Percentiles rank a stretch among this genome's conserved stretches.
Evolutionary conservation across 1,140 invertebrate species (phyloP).

Genomic region (Delia radicum): DNA sequence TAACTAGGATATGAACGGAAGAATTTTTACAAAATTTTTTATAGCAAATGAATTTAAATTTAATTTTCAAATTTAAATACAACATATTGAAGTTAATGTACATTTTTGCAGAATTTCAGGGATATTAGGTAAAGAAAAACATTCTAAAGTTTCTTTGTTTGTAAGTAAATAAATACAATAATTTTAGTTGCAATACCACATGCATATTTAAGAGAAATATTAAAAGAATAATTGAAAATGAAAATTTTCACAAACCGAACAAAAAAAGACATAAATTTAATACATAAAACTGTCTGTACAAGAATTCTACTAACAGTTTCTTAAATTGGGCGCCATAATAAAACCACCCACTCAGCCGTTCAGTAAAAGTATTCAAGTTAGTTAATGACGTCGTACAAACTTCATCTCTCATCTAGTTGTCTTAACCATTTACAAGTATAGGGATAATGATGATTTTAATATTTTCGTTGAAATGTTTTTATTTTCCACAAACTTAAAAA

Average conservation of each 20-base stretch:
- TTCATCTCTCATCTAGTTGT: neutral
- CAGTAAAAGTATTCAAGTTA: neutral
- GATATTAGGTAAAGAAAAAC: too few species aligned
- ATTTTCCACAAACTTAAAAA: neutral
- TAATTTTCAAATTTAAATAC: too few species aligned
- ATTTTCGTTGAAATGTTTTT: neutral
- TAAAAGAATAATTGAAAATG: neutral
- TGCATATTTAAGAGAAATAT: neutral
- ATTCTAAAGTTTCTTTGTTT: too few species aligned
- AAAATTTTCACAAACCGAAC: neutral
- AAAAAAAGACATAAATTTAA: neutral
- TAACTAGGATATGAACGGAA: too few species aligned
- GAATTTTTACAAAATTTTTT: too few species aligned
- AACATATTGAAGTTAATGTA: too few species aligned
- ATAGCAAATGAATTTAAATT: too few species aligned
- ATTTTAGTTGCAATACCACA: neutral
- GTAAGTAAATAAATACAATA: too few species aligned
- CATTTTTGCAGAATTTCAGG: too few species aligned
- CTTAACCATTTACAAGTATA: neutral
- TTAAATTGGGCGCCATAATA: neutral
- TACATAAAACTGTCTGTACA: neutral
- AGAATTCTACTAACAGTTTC: neutral
- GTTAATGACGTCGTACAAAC: too few species aligned
- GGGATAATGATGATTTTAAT: too few species aligned
- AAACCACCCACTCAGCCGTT: neutral